Evolutionary conservation across 2,797 vertebrate genomes (phyloP), one percentile per base, ranked within the genome.

Genomic region (Perodicticus potto): DNA sequence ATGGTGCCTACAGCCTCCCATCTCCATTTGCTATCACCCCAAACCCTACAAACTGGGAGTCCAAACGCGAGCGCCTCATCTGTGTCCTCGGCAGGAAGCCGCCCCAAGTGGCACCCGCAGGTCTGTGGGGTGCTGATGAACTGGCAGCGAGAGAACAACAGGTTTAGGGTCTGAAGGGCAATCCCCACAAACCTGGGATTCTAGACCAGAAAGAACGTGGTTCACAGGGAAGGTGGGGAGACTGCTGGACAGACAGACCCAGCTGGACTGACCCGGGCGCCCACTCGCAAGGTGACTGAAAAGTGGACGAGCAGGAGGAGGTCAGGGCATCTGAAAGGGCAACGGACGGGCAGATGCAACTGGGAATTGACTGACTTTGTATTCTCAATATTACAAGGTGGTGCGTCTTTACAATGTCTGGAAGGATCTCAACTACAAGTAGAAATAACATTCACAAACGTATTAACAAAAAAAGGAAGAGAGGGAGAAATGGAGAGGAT

Each of bases 61-160:
- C 16, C n/a, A 5, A 61, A 14, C 8, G 0, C 9, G 40, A 20
- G 10, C 23, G 3, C 40, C 40, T 23, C 1, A 0, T 7, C 1
- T 20, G 1, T 2, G 17, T 29, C 2, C 53, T 1, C 25, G 0
- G 3, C 0, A 2, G 12, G 29, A 37, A 37, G 29, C 32, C 17
- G 1, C 32, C 17, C 32, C 65, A 3, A 19, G 12, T 29, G 14
- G 61, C 10, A 29, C 61, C 27, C 27, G 23, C 61, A 63, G 61
- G 27, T 29, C 61, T 29, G 12, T 63, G 61, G 23, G 27, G 27
- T 32, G 27, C 37, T 17, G 27, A 37, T 49, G 43, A 49, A 49
- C 1, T 4, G 1, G 16, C 65, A 10, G 17, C 20, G 29, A 37
- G 17, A 23, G 32, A 37, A 69, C 11, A 45, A 2, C 32, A n/a